Base-by-base conservation (phyloP, 2,797 vertebrate species). In the Alfaro cultratus region DNA sequence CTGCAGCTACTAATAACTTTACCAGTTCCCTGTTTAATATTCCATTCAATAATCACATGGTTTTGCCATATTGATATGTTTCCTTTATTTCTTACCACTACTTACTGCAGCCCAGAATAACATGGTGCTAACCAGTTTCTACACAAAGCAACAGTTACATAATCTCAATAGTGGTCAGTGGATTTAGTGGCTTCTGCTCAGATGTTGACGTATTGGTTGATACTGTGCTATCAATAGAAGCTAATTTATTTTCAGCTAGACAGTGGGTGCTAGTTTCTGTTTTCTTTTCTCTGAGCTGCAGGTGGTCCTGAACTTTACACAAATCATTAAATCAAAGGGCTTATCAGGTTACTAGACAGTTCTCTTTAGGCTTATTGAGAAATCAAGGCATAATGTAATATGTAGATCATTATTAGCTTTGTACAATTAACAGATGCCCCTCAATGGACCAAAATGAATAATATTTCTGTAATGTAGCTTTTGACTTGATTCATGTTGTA, bases 191-290 rank as follows among this genome's bases (percentile, higher is more conserved):
- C n/a, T 62, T 75, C 15, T 45, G 41, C 55, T 21, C 16, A 31
- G 26, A 43, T 60, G 16, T 62, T 75, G 39, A 75, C 47, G 43
- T 47, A 64, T 76, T 76, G 55, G 36, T 76, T 34, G 55, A 47
- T 75, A 23, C 34, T 41, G 1, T 45, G 4, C 36, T 57, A 29
- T 60, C 13, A 26, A 31, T 41, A 49, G 10, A 36, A 26, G 36
- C 3, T 75, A 29, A 29, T 15, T 55, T 10, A 16, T 23, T 74
- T 23, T 60, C 23, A 23, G 23, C 15, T 16, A 13, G 36, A 10
- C 55, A 43, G 18, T 41, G 21, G 13, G 11, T 11, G 39, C 36
- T 4, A 23, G 18, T 11, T 67, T 36, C 60, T 36, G 15, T 36
- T 67, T 67, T 36, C 34, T 18, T 67, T 39, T 39, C 13, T 13